Base-by-base conservation (phyloP, 2,797 vertebrate species). In the Delichon dasypus region DNA sequence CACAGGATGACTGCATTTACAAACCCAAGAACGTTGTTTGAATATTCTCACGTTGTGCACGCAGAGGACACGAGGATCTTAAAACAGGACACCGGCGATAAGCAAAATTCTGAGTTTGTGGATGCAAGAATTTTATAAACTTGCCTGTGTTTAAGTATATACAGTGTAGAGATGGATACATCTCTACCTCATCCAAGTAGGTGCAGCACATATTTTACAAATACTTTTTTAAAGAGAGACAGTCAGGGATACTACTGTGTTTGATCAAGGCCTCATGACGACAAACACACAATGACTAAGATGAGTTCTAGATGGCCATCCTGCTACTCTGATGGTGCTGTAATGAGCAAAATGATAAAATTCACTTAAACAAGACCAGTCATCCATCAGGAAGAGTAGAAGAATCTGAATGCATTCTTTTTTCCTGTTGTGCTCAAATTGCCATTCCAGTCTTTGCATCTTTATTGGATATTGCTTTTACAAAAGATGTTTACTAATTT, bases 401-500 rank as follows among this genome's bases (percentile, higher is more conserved):
- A 88, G 16, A 78, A 60, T 50, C 29, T 16, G 48, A 54, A 38
- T 38, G 19, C 9, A 1, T 90, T 77, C 25, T 38, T 73, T 21
- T 76, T 83, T 85, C 50, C 42, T 38, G 9, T 47, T 90, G 22
- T 5, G 17, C 38, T 92, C 11, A 32, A 60, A 23, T n/a, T 85
- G 65, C 25, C 16, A 6, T 85, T 88, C 30, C 22, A 27, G n/a
- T 40, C 38, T 58, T 50, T 64, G 48, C 45, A 21, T 74, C 65
- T 85, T 65, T 71, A 21, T 71, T 82, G 47, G 38, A 54, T 71
- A 38, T 58, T 92, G 47, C 62, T 62, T 84, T 81, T 83, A 48
- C 44, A 66, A 47, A 85, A 80, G n/a, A 16, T 8, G 8, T 64
- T 78, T 73, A 51, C 36, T 75, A 27, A 36, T 71, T 80, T 38